phyloP scores from a whole-genome alignment of 2,888 invertebrate species.

The Malacosoma neustria region DNA sequence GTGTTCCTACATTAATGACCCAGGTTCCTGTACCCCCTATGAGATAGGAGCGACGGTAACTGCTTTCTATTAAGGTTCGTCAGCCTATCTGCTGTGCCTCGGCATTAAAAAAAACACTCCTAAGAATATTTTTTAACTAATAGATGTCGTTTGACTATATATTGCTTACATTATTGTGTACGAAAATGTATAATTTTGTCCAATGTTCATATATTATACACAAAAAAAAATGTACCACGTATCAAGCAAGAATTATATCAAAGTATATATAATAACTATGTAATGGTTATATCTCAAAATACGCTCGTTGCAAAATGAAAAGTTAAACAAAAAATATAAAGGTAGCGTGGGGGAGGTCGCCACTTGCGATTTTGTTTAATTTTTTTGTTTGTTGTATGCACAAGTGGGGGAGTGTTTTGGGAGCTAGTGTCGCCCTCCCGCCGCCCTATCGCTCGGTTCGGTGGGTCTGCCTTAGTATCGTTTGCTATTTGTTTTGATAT shows the following conservation, averaged over 20 bases:
- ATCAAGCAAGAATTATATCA: background rate
- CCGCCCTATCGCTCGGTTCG: background rate
- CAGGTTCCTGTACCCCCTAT: too few species aligned
- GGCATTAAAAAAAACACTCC: too few species aligned
- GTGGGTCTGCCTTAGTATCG: background rate
- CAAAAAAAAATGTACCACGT: background rate
- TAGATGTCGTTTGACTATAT: too few species aligned
- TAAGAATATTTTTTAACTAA: too few species aligned
- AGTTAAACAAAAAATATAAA: too few species aligned
- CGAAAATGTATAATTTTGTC: too few species aligned
- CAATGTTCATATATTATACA: background rate
- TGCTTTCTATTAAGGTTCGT: too few species aligned
- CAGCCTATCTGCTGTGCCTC: too few species aligned
- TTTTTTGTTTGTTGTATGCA: slow-evolving; percentile 38
- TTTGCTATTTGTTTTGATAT: background rate
- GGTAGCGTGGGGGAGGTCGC: background rate
- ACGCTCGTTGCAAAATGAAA: background rate
- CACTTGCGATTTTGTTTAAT: slow-evolving; percentile 19
- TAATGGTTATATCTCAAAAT: background rate
- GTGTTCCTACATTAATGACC: too few species aligned
- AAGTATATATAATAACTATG: background rate
- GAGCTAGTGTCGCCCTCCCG: slow-evolving; percentile 7
- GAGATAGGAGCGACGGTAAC: too few species aligned
- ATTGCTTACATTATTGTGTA: too few species aligned
- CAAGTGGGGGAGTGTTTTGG: slow-evolving; percentile 18